A percentile compares a stretch with the other conserved stretches of the same genome.
Conservation (phyloP, 2,797 vertebrate species). For the Anisognathus igniventris region DNA sequence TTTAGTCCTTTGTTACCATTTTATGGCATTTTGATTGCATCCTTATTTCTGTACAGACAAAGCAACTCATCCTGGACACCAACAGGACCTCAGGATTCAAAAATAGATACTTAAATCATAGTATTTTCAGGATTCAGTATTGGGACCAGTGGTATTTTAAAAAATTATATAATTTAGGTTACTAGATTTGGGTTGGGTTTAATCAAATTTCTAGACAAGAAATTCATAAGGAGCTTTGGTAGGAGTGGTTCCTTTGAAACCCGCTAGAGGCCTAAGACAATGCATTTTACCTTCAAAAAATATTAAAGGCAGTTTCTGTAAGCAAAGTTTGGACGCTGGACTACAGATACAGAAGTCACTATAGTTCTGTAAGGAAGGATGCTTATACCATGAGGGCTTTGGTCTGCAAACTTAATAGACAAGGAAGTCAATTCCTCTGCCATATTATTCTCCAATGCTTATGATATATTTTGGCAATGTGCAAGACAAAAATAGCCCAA, state of each 20-base stretch:
- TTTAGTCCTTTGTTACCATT: background rate
- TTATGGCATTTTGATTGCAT: background rate
- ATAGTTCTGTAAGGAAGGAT: background rate
- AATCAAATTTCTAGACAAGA: background rate
- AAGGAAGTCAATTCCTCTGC: background rate
- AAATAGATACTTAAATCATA: background rate
- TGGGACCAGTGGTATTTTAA: fast-evolving
- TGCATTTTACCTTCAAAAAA: background rate
- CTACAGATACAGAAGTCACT: background rate
- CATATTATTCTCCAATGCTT: background rate
- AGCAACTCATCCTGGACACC: background rate
- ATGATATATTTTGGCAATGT: background rate
- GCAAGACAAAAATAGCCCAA: background rate
- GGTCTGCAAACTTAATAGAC: background rate
- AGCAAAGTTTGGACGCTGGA: background rate
- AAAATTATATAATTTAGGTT: background rate
- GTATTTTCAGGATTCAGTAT: background rate
- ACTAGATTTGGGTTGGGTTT: background rate
- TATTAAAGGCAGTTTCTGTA: background rate
- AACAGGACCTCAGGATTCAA: background rate
- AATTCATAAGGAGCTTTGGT: background rate
- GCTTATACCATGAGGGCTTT: background rate
- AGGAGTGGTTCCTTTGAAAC: background rate
- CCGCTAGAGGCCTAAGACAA: background rate
- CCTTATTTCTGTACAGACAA: background rate